Evolutionary conservation across 2,888 invertebrate genomes (phyloP), one percentile per base, ranked within the genome.

Genomic region (Cephonodes hylas): DNA sequence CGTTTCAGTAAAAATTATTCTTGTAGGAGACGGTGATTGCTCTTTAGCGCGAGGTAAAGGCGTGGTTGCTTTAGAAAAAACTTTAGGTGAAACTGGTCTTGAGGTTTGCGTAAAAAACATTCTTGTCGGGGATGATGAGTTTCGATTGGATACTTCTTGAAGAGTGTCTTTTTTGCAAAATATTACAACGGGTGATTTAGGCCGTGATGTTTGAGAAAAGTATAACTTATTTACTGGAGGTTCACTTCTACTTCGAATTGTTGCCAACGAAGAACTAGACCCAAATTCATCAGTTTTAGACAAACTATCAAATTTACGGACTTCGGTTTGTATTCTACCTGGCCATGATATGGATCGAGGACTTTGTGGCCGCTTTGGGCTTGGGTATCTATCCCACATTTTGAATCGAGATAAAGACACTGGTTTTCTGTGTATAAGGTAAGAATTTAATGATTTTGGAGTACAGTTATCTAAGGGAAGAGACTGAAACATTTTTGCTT

Each of bases 381-480:
- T 94, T 63, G 79, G 84, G 76, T 79, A 81, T 65, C 91, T 92
- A 73, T 96, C 96, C 89, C 95, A 93, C 71, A 93, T 93, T 73
- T 94, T 94, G 80, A 96, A 96, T 72, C 95, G 94, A 0, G 96
- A 96, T 69, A 95, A 93, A 1, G 95, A 94, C 0, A 96, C 96
- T 4, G 96, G 95, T 75, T 94, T 94, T 66, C 95, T 94, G 71
- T 95, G 93, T 46, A 94, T 93, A 44, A 96, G 88, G 77, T 96
- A 96, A 34, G 94, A 91, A 76, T 94, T 95, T 66, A 95, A 81
- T 7, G 94, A 93, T 61, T 95, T 94, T 63, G 95, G 94, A 31
- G 93, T 89, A 66, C 75, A 83, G 56, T 84, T 84, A 64, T 87
- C 86, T 63, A 88, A 85, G 31, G 89, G 87, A 45, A 82, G 77